Evolutionary conservation across 2,888 invertebrate species (phyloP), one percentile per base, ranked within the genome.

Genomic region (Anaspis maculata): DNA sequence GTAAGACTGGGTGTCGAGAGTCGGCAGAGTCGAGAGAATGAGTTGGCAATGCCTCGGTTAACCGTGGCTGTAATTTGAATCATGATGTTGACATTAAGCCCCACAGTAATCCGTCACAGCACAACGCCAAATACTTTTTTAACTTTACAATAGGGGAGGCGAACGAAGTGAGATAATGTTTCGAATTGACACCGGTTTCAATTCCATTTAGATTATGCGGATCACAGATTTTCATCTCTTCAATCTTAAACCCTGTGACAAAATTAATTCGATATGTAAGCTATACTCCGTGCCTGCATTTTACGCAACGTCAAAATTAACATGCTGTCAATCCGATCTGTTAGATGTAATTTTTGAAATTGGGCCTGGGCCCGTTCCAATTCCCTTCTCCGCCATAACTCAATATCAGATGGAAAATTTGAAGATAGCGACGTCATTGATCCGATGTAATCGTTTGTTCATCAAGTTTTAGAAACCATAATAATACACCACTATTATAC

Each of bases 81-180:
- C 64, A 58, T 57, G 64, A 62, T 62, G 62, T 63, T 63, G 63
- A 64, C 64, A 62, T 58, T 62, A 64, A 64, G 61, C 62, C 61
- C 56, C 51, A 39, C 46, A 50, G 61, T 63, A 63, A 64, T 64
- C 64, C 60, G 60, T 64, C 62, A 62, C 59, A 59, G 61, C 48
- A 57, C 53, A 57, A 56, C 54, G 58, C 54, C 57, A 56, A 52
- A 55, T 54, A 57, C 59, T 61, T 60, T 61, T 59, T 59, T 52
- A 46, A 49, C 47, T 54, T 51, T 46, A 50, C 47, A 48, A 49
- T 45, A 44, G 47, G 46, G 53, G 54, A 46, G 46, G 47, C 56
- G 55, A 56, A 37, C 53, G 53, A 53, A 56, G 58, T 54, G 59
- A 61, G 51, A 54, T 54, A 51, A 51, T 52, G 49, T 53, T 52